Conservation (phyloP, 1,140 invertebrate species). For the Danaus melanippus region DNA sequence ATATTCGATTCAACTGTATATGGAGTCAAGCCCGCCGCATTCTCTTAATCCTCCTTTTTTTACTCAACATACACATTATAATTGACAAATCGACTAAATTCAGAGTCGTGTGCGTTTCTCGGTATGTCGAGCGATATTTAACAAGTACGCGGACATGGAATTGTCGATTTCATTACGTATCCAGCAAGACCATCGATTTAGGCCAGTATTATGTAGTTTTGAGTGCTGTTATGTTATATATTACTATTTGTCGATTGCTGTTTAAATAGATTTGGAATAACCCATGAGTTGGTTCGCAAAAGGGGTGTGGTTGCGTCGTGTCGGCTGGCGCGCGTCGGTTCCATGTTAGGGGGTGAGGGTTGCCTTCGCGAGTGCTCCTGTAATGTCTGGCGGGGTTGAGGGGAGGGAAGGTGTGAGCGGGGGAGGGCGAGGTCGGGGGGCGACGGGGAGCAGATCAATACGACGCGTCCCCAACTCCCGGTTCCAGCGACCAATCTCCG, state of each 20-base stretch:
- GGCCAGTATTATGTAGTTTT: slow-evolving; percentile 14
- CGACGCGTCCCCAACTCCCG: slow-evolving; percentile 42
- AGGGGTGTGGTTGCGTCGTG: slow-evolving; percentile 62
- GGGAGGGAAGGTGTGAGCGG: slow-evolving; percentile 21
- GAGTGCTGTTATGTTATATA: slow-evolving; percentile 18
- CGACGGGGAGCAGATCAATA: slow-evolving; percentile 53
- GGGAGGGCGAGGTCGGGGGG: slow-evolving; percentile 25
- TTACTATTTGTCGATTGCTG: slow-evolving; percentile 40
- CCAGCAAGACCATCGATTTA: slow-evolving; percentile 4
- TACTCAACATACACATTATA: slow-evolving; percentile 35
- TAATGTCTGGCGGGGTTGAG: slow-evolving; percentile 52
- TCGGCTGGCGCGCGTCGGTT: slow-evolving; percentile 30
- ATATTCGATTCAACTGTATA: slow-evolving; percentile 66
- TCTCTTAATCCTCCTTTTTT: slow-evolving; percentile 45
- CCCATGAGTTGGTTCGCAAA: slow-evolving; percentile 62
- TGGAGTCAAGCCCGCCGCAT: slow-evolving; percentile 48
- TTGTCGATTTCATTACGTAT: slow-evolving; percentile 11
- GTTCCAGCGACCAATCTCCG: slow-evolving; percentile 51
- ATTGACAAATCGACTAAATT: slow-evolving; percentile 34
- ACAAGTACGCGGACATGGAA: neutral
- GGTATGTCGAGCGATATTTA: slow-evolving; percentile 4
- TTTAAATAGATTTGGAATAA: slow-evolving; percentile 69
- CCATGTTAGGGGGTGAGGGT: slow-evolving; percentile 42
- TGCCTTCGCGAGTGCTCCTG: slow-evolving; percentile 38
- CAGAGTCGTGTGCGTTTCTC: slow-evolving; percentile 12